Evolutionary conservation across 2,113 vertebrate species (phyloP).

Genomic region (Atrichornis clamosus): DNA sequence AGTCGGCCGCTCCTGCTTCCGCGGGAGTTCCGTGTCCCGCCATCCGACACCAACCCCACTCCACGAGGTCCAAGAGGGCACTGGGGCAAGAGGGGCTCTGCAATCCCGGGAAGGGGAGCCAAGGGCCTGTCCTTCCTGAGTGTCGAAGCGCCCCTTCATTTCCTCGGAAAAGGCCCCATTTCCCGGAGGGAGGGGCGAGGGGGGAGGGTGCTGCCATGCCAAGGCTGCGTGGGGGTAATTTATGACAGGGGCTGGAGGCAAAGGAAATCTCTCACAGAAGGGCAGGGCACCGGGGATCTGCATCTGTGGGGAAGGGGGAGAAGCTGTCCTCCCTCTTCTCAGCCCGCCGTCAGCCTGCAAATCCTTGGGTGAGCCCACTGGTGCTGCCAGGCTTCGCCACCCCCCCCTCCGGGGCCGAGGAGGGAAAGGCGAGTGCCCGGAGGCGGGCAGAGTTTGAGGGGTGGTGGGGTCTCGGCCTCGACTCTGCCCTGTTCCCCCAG

Average conservation of each 20-base stretch:
- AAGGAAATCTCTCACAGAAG: not conserved
- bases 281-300: not conserved
- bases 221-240: not conserved
- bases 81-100: not conserved
- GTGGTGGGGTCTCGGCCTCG: not conserved
- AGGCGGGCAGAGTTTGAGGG: not conserved
- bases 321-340: not conserved
- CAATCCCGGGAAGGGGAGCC: not conserved
- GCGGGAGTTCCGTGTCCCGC: fast-evolving
- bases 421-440: not conserved
- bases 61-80: fast-evolving
- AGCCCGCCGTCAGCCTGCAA: not conserved
- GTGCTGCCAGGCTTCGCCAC: not conserved
- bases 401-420: not conserved
- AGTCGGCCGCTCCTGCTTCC: fast-evolving
- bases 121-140: not conserved
- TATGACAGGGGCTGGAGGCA: not conserved
- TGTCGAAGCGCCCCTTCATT: not conserved
- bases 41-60: fast-evolving
- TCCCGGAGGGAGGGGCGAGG: fast-evolving
- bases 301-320: not conserved
- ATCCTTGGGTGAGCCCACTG: not conserved
- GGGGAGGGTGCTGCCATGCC: fast-evolving
- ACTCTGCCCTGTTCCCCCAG: not conserved
- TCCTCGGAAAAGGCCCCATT: not conserved